Evolutionary conservation across 2,797 vertebrate genomes (phyloP).

Genomic region (Pelochelys cantorii): DNA sequence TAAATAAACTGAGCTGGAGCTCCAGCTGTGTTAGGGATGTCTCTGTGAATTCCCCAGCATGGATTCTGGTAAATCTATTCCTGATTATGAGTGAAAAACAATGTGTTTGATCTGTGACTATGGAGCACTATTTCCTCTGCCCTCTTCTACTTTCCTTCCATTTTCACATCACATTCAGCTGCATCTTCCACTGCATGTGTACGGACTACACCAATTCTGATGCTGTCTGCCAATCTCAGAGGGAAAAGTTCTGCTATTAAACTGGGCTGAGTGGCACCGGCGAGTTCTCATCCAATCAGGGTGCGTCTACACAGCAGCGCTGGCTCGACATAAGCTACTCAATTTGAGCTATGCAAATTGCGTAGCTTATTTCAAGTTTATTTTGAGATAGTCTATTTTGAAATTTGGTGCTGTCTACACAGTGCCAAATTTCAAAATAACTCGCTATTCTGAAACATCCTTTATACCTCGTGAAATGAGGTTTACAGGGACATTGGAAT

Average conservation of each 20-base stretch:
- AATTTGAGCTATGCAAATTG: too few species aligned
- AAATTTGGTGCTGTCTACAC: too few species aligned
- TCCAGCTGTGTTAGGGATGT: fast-evolving
- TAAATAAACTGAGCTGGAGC: not conserved
- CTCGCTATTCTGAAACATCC: too few species aligned
- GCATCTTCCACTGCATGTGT: fast-evolving
- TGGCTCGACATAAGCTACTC: too few species aligned
- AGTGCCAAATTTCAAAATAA: too few species aligned
- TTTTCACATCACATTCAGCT: slow-evolving; percentile 18
- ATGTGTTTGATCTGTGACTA: not conserved
- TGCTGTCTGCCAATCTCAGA: slow-evolving; percentile 16
- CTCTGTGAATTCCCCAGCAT: not conserved
- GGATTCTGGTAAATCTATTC: fast-evolving
- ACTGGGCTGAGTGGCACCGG: not conserved
- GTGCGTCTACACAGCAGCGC: too few species aligned
- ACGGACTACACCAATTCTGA: not conserved
- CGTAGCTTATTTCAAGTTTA: too few species aligned
- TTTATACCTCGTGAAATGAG: too few species aligned
- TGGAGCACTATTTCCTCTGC: not conserved
- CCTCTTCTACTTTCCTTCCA: fast-evolving
- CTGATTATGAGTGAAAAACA: not conserved
- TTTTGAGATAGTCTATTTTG: too few species aligned
- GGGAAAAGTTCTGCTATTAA: slow-evolving; percentile 21
- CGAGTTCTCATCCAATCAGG: not conserved
- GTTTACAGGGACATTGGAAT: not conserved